phyloP scores from a whole-genome alignment of 2,797 vertebrate genomes.

The Pangasius larnaudii region DNA sequence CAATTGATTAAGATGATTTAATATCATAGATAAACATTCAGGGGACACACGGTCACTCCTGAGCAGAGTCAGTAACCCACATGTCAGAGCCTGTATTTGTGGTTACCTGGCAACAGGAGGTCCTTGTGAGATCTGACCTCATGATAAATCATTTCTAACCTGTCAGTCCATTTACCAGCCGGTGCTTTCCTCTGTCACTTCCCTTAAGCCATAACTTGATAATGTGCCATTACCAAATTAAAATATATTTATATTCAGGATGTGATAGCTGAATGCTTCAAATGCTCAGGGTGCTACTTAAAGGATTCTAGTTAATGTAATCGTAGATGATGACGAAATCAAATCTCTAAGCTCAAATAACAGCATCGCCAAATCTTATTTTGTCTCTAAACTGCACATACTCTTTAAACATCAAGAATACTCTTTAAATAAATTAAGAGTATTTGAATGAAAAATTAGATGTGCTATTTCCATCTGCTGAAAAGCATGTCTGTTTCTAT shows the following conservation, averaged over 20 bases:
- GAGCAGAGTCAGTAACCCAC: background rate
- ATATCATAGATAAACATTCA: slow-evolving; percentile 6
- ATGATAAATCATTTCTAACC: slow-evolving; percentile 53
- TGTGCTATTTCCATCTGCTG: background rate
- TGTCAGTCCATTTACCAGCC: slow-evolving; percentile 20
- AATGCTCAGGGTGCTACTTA: background rate
- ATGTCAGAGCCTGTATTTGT: slow-evolving; percentile 40
- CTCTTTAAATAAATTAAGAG: background rate
- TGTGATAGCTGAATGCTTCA: background rate
- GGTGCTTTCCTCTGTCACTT: slow-evolving; percentile 17
- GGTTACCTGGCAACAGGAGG: slow-evolving; percentile 51
- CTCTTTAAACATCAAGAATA: background rate
- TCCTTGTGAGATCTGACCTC: slow-evolving; percentile 42
- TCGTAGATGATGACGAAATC: background rate
- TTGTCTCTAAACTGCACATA: background rate
- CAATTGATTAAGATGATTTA: background rate
- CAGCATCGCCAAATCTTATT: background rate
- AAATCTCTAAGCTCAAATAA: background rate
- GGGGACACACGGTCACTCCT: slow-evolving; percentile 12
- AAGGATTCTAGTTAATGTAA: background rate
- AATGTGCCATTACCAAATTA: slow-evolving; percentile 16
- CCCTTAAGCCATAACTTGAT: slow-evolving; percentile 27
- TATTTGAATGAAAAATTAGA: background rate
- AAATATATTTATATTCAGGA: background rate
- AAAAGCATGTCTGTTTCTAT: slow-evolving; percentile 26